A percentile compares a stretch with the other conserved stretches of the same genome.
Conservation (phyloP, 2,113 vertebrate genomes). For the Callaeas wilsoni region DNA sequence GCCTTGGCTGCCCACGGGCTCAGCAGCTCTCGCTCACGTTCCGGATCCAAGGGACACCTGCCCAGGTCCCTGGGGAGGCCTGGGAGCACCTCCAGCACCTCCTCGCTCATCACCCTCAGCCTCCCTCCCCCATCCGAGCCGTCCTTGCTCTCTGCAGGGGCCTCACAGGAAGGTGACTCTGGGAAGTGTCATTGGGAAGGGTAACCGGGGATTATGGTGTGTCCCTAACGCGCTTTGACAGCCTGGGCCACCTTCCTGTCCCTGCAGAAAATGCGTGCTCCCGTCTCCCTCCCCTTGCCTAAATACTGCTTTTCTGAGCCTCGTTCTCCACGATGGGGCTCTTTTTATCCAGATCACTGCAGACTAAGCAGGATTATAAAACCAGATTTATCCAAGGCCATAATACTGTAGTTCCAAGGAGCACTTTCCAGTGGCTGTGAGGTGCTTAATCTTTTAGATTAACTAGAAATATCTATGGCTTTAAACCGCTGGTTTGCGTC, state of each 20-base stretch:
- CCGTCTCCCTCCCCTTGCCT: slow-evolving; percentile 7
- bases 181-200: neutral
- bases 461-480: slow-evolving; percentile 62
- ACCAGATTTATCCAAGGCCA: slow-evolving; percentile 54
- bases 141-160: neutral
- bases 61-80: neutral
- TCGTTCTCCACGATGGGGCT: neutral
- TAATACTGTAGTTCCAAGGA: slow-evolving; percentile 31
- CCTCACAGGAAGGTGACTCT: neutral
- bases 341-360: slow-evolving; percentile 61
- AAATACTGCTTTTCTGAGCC: neutral
- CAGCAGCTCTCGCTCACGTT: accelerated
- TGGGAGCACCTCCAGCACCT: neutral
- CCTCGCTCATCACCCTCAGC: neutral
- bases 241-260: slow-evolving; percentile 24
- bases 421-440: slow-evolving; percentile 47
- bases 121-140: neutral
- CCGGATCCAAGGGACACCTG: neutral
- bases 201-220: neutral
- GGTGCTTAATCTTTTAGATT: slow-evolving; percentile 69
- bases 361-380: slow-evolving; percentile 69
- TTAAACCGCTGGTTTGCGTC: slow-evolving; percentile 62
- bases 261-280: neutral
- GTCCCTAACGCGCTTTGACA: neutral
- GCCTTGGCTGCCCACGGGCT: neutral